Conservation (phyloP, 2,113 vertebrate genomes). For the Nerophis lumbriciformis region DNA sequence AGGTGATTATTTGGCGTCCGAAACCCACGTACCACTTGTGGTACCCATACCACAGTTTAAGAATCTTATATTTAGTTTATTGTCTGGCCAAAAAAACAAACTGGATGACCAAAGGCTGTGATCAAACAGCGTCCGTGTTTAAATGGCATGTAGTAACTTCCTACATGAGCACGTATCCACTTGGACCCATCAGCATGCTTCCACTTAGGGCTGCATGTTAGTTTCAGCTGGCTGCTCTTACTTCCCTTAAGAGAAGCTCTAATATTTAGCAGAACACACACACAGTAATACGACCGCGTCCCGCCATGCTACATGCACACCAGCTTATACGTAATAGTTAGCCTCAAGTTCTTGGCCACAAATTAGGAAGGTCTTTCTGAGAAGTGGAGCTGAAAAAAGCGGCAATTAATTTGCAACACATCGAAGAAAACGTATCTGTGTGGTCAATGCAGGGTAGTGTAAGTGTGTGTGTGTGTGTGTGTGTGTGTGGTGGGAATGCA, state of each 20-base stretch:
- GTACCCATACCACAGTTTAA: too few species aligned
- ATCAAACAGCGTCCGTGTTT: conserved; percentile 46
- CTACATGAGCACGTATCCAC: conserved; percentile 50
- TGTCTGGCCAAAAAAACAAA: conserved; percentile 17
- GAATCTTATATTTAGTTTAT: neutral
- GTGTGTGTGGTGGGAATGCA: conserved; percentile 35
- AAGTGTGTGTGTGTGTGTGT: neutral
- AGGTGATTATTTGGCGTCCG: too few species aligned
- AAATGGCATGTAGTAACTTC: conserved; percentile 46
- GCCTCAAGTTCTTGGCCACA: neutral
- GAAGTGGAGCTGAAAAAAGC: neutral
- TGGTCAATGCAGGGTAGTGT: conserved; percentile 14
- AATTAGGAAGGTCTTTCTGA: neutral
- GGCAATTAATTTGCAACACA: conserved; percentile 1
- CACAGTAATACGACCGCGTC: conserved; percentile 8
- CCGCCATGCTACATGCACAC: conserved; percentile 11
- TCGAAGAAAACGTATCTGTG: conserved; percentile 5
- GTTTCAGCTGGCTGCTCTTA: conserved; percentile 50
- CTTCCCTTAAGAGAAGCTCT: conserved; percentile 25
- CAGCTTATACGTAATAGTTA: neutral
- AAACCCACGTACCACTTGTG: too few species aligned
- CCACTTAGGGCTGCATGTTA: conserved; percentile 52
- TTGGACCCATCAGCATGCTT: conserved; percentile 46
- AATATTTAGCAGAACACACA: conserved; percentile 27
- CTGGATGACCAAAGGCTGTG: conserved; percentile 40